Percentiles rank a stretch among this genome's conserved stretches.
phyloP scores from a whole-genome alignment of 2,797 vertebrate species.

The Yasuhikotakia modesta region DNA sequence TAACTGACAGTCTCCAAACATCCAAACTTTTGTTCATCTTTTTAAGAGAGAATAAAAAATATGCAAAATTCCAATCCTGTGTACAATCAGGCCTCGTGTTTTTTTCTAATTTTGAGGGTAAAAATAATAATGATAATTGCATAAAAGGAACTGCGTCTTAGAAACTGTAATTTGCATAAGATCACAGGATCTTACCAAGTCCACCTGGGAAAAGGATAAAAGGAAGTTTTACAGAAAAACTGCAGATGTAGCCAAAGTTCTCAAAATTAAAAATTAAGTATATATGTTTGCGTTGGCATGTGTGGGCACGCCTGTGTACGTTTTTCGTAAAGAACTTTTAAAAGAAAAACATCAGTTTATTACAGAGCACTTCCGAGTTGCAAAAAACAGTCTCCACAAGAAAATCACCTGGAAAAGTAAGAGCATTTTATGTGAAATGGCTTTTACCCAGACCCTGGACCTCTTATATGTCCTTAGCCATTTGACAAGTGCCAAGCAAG shows the following conservation, averaged over 20 bases:
- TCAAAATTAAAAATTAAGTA: background rate
- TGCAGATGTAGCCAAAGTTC: constrained; percentile 2
- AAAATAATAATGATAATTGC: background rate
- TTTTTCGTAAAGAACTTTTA: constrained; percentile 37
- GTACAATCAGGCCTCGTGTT: background rate
- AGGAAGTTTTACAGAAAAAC: constrained; percentile 8
- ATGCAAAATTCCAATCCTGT: background rate
- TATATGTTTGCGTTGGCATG: background rate
- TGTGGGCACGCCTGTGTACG: background rate
- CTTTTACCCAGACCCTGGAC: constrained; percentile 38
- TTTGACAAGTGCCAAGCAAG: constrained; percentile 45
- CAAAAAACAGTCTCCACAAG: constrained; percentile 55
- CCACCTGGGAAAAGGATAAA: constrained; percentile 4
- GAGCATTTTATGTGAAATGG: constrained; percentile 59
- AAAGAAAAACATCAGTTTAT: constrained; percentile 57
- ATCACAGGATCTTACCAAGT: background rate
- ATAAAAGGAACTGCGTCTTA: constrained; percentile 3
- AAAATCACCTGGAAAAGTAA: constrained; percentile 59
- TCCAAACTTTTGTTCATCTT: background rate
- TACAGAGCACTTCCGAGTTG: constrained; percentile 34
- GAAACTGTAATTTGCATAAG: constrained; percentile 13
- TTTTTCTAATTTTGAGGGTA: background rate
- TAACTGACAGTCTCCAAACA: background rate
- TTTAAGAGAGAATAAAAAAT: background rate
- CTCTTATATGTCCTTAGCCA: constrained; percentile 54